Conservation (phyloP, 2,797 vertebrate genomes). For the Pseudocheirus occidentalis region DNA sequence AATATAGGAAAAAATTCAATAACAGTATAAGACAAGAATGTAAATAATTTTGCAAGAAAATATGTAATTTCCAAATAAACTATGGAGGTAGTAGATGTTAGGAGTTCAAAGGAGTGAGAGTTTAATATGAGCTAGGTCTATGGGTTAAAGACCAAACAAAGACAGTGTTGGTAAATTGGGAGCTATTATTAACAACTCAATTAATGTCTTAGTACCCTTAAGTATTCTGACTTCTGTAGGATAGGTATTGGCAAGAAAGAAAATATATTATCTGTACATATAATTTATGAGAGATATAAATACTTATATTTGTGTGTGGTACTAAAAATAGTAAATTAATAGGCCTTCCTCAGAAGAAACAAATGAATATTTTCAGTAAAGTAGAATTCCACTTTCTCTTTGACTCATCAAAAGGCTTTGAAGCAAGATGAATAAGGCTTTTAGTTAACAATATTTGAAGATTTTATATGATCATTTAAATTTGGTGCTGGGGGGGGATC, state of each 20-base stretch:
- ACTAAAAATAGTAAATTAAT: not conserved
- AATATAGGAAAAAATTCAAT: conserved; percentile 19
- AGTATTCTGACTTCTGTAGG: conserved; percentile 20
- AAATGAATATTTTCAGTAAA: not conserved
- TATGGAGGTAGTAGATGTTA: not conserved
- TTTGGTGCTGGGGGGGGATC: not conserved
- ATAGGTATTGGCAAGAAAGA: not conserved
- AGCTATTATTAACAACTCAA: not conserved
- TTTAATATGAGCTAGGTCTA: not conserved
- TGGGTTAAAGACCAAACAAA: not conserved
- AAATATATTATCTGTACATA: not conserved
- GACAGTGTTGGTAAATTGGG: not conserved
- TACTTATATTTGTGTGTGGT: not conserved
- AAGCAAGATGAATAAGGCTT: not conserved
- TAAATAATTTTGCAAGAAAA: not conserved
- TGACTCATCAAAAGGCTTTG: not conserved
- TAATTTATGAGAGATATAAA: not conserved
- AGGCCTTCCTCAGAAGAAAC: not conserved
- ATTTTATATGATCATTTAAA: not conserved
- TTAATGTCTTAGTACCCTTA: not conserved
- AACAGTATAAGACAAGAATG: conserved; percentile 10
- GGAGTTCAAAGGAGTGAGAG: conserved; percentile 10
- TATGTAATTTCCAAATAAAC: not conserved
- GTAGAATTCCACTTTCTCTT: not conserved
- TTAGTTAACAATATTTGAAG: not conserved